A percentile compares a stretch with the other conserved stretches of the same genome.
Conservation (phyloP, 2,113 vertebrate species). For the Trogon melanurus region DNA sequence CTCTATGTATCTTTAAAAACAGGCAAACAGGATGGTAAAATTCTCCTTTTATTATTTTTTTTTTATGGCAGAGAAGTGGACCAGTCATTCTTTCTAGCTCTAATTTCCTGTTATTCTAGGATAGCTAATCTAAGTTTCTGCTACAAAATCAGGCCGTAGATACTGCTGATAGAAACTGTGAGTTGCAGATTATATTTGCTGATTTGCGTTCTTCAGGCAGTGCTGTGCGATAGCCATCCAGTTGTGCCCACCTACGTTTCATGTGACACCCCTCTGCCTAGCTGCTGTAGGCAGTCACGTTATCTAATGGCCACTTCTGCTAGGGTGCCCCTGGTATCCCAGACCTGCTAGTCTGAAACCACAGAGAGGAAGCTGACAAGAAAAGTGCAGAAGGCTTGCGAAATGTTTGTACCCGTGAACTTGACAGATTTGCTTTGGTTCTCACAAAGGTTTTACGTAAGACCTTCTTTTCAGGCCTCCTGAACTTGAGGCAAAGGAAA, state of each 20-base stretch:
- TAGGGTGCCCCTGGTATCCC: not conserved
- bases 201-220: not conserved
- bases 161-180: not conserved
- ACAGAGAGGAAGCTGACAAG: not conserved
- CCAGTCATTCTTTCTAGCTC: not conserved
- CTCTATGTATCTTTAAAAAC: not conserved
- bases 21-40: not conserved
- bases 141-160: not conserved
- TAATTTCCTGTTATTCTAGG: not conserved
- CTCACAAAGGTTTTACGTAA: not conserved
- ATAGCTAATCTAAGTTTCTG: not conserved
- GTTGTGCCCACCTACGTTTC: not conserved
- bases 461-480: not conserved
- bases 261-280: not conserved
- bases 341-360: not conserved
- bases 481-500: not conserved
- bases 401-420: not conserved
- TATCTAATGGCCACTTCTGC: not conserved
- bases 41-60: not conserved
- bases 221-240: not conserved
- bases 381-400: not conserved
- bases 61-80: not conserved
- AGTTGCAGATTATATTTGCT: not conserved
- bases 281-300: not conserved
- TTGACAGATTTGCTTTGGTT: not conserved